phyloP scores from a whole-genome alignment of 2,797 vertebrate species.

The Miichthys miiuy region DNA sequence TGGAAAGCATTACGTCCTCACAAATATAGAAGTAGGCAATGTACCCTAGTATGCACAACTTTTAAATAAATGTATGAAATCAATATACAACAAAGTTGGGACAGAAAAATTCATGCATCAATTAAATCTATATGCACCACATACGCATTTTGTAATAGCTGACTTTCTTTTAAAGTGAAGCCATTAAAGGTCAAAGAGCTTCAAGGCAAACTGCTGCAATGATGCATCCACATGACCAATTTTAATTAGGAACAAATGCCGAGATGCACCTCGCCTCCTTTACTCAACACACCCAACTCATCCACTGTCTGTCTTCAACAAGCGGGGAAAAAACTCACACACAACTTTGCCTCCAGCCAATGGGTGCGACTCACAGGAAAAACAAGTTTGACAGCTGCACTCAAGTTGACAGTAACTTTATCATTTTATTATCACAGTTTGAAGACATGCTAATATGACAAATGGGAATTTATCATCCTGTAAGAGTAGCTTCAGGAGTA shows the following conservation, averaged over 20 bases:
- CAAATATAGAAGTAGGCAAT: not conserved
- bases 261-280: not conserved
- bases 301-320: not conserved
- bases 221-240: not conserved
- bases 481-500: not conserved
- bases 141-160: no score
- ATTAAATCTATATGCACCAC: not conserved
- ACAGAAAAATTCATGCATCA: no score
- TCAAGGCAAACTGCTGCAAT: slow-evolving; percentile 33
- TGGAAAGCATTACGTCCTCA: not conserved
- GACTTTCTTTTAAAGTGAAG: not conserved
- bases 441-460: not conserved
- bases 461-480: not conserved
- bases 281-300: not conserved
- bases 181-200: not conserved
- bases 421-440: not conserved
- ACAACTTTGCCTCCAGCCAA: slow-evolving; percentile 43
- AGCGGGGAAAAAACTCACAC: not conserved
- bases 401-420: slow-evolving; percentile 13
- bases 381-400: slow-evolving; percentile 66
- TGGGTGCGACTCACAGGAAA: slow-evolving; percentile 61
- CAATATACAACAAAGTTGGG: no score
- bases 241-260: not conserved
- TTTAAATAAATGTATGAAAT: no score
- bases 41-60: no score